phyloP scores from a whole-genome alignment of 2,888 invertebrate species.

The Drosophila ustulata region DNA sequence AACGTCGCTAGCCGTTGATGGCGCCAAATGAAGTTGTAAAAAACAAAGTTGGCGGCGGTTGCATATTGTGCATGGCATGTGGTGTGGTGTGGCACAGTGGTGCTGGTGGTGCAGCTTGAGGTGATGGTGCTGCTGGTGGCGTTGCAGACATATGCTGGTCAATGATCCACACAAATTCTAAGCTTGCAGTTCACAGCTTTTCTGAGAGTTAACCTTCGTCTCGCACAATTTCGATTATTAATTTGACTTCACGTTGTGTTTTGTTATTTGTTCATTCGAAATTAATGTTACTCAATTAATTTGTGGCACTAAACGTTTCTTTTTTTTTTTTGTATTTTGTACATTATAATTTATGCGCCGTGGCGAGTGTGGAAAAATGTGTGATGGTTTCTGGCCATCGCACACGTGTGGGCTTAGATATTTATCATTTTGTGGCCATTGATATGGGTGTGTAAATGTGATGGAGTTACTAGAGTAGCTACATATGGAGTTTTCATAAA shows the following conservation, averaged over 20 bases:
- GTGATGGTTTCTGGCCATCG: constrained; percentile 55
- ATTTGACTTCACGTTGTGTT: constrained; percentile 59
- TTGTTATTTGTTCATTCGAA: constrained; percentile 45
- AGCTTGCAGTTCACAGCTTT: constrained; percentile 40
- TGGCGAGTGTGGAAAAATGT: constrained; percentile 53
- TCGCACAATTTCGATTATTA: constrained; percentile 62
- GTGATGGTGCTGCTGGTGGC: constrained; percentile 16
- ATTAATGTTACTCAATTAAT: constrained; percentile 81
- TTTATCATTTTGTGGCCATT: constrained; percentile 54
- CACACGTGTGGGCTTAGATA: constrained; percentile 56
- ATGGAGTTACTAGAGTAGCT: constrained; percentile 27
- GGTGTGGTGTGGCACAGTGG: constrained; percentile 10
- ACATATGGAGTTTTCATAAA: too few species aligned
- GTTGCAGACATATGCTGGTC: constrained; percentile 22
- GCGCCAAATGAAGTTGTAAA: constrained; percentile 81
- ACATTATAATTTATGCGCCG: constrained; percentile 46
- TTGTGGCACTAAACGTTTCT: constrained; percentile 75
- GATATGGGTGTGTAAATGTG: constrained; percentile 76
- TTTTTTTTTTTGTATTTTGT: constrained; percentile 24
- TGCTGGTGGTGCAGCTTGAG: constrained; percentile 20
- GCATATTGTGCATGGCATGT: constrained; percentile 43
- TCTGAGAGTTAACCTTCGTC: constrained; percentile 53
- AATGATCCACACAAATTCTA: constrained; percentile 25
- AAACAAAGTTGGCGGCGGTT: constrained; percentile 56
- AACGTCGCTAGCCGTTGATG: constrained; percentile 66